Evolutionary conservation across 2,888 invertebrate species (phyloP).

Genomic region (Campopleginae sp.): DNA sequence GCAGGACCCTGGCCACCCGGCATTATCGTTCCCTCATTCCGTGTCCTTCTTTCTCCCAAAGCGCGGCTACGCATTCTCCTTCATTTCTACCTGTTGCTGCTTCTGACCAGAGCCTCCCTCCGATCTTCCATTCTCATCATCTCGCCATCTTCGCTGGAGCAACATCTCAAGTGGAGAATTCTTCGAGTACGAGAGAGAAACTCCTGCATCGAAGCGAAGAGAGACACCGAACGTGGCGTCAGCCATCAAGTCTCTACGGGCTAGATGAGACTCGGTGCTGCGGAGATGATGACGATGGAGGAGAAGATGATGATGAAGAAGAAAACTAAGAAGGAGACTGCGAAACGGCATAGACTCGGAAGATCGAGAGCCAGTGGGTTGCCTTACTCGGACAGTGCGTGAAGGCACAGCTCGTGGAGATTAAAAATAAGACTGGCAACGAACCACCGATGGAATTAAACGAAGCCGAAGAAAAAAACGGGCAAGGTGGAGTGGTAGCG

Average conservation of each 20-base stretch:
- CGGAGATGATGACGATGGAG: constrained; percentile 14
- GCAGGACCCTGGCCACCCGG: constrained; percentile 78
- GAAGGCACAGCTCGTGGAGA: constrained; percentile 70
- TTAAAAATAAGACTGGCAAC: constrained; percentile 76
- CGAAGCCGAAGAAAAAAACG: constrained; percentile 45
- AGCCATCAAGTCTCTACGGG: constrained; percentile 32
- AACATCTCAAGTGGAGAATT: constrained; percentile 55
- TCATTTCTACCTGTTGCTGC: constrained; percentile 58
- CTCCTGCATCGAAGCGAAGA: background rate
- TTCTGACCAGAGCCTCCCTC: constrained; percentile 26
- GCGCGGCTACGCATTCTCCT: constrained; percentile 37
- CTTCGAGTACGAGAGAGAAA: constrained; percentile 61
- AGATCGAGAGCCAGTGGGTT: constrained; percentile 57
- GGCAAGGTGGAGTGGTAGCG: constrained; percentile 22
- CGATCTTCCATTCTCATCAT: constrained; percentile 43
- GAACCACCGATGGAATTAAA: constrained; percentile 74
- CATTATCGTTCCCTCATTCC: constrained; percentile 73
- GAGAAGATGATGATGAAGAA: constrained; percentile 30
- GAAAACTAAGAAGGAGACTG: constrained; percentile 30
- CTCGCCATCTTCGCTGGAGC: constrained; percentile 30
- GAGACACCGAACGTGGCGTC: constrained; percentile 27
- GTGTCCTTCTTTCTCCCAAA: constrained; percentile 39
- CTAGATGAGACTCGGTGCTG: constrained; percentile 7
- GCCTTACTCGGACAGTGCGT: constrained; percentile 64
- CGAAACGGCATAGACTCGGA: constrained; percentile 23